These are phyloP conservation scores for Coenonympha glycerion DNA, from an alignment of 2,888 invertebrate species.

Conservation along the genomic window DNA sequence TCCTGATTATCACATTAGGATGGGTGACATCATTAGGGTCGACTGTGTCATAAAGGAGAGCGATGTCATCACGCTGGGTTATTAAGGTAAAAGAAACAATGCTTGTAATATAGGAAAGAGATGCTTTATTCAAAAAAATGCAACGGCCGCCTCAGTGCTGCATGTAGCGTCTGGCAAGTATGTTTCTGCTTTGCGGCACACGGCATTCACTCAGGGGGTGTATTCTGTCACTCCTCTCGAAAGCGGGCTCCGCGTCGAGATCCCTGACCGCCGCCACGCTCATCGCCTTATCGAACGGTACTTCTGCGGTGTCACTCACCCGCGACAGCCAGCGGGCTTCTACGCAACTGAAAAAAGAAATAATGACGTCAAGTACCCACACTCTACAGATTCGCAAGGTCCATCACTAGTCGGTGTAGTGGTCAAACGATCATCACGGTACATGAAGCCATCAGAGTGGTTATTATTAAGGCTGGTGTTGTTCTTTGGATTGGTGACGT, in stretches of 20 bases:
- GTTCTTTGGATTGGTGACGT: too few species aligned
- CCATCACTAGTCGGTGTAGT: too few species aligned
- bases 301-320: slow-evolving; percentile 45
- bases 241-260: slow-evolving; percentile 49
- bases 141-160: slow-evolving; percentile 21
- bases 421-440: too few species aligned
- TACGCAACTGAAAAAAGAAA: slow-evolving; percentile 47
- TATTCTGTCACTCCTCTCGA: slow-evolving; percentile 54
- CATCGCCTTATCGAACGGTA: slow-evolving; percentile 37
- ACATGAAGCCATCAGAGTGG: too few species aligned
- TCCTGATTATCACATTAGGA: too few species aligned
- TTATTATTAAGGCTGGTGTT: too few species aligned
- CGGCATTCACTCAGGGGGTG: slow-evolving; percentile 56
- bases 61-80: background rate
- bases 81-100: background rate
- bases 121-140: too few species aligned
- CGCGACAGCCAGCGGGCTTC: slow-evolving; percentile 64
- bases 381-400: too few species aligned
- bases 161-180: slow-evolving; percentile 51
- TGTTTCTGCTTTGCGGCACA: slow-evolving; percentile 48
- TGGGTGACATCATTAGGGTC: too few species aligned
- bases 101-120: too few species aligned
- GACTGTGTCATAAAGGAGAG: too few species aligned
- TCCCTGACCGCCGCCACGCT: slow-evolving; percentile 38
- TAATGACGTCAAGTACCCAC: background rate